Evolutionary conservation across 1,140 invertebrate species (phyloP).

Genomic region (Drosophila nasuta): DNA sequence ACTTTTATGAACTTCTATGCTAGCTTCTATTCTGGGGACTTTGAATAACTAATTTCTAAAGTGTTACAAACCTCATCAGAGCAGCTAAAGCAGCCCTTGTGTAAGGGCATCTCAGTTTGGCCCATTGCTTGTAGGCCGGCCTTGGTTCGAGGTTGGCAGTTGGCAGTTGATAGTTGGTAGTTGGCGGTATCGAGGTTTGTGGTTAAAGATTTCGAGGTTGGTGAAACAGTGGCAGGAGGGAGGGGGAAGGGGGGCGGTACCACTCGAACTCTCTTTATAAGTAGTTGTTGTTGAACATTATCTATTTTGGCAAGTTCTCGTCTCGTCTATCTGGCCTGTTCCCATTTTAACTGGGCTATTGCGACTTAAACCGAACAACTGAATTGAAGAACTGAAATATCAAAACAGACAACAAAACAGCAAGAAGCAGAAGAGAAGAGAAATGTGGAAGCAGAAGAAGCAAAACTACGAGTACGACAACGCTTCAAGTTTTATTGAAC

Average conservation of each 20-base stretch:
- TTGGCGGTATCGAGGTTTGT: not conserved
- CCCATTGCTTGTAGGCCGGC: conserved; percentile 10
- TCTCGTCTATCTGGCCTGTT: conserved; percentile 50
- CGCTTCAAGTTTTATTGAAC: conserved; percentile 77
- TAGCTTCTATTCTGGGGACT: not conserved
- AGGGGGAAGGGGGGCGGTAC: not conserved
- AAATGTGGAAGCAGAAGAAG: conserved; percentile 24
- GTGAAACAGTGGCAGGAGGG: not conserved
- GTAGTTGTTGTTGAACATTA: conserved; percentile 49
- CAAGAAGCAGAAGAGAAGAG: not conserved
- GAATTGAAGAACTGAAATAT: conserved; percentile 46
- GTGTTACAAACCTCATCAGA: not conserved
- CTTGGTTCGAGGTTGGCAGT: conserved; percentile 8
- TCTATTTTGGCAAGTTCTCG: conserved; percentile 62
- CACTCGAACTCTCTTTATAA: conserved; percentile 32
- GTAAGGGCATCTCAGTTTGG: not conserved
- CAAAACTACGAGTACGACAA: conserved; percentile 34
- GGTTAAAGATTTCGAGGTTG: not conserved
- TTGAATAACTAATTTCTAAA: not conserved
- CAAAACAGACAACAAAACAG: conserved; percentile 33
- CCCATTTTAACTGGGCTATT: conserved; percentile 80
- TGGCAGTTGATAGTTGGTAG: no score
- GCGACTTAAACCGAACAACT: conserved; percentile 63
- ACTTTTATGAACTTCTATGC: no score
- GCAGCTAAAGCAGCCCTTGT: not conserved